Evolutionary conservation across 1,140 invertebrate genomes (phyloP), one percentile per base, ranked within the genome.

Genomic region (Lamellibrachia luymesi): DNA sequence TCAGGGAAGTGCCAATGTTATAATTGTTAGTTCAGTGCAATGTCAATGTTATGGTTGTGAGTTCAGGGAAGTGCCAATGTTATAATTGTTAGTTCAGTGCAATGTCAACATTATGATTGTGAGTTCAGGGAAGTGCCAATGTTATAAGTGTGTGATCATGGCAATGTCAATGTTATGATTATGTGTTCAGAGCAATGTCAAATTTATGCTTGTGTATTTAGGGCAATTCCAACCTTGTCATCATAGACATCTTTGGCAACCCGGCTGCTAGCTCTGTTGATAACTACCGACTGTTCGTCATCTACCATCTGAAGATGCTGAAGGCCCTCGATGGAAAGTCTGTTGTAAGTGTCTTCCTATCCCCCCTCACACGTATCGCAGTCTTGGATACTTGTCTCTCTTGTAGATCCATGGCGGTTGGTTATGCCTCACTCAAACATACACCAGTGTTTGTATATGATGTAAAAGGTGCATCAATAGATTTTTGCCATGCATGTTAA

Each of bases 221-320:
- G 95, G 93, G 94, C 56, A 94, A 96, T 90, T 91, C 93, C 17
- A 95, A 94, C 93, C 93, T 96, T 51, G 94, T 96, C 22, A 96
- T 96, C 50, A 93, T 96, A 90, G 96, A 96, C 93, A 93, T 96
- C 94, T 95, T 94, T 94, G 96, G 95, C 10, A 96, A 96, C 93
- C 96, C 96, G 13, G 94, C 96, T n/a, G 94, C 94, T 0, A 93
- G 92, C n/a, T 95, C 95, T 56, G 94, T 94, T 49, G 95, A 96
- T n/a, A 96, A 96, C 93, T 96, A 96, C 93, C 93, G 96, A 92
- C 93, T 96, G 91, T 96, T 96, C 95, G 94, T 96, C 56, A 95
- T 96, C 51, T 96, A 96, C 93, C 96, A 96, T 93, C 94, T 96
- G 10, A 95, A 95, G 92, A 94, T 94, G 91, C 94, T 96, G 25